Evolutionary conservation across 1,140 invertebrate genomes (phyloP).

Genomic region (Nautilus pompilius): DNA sequence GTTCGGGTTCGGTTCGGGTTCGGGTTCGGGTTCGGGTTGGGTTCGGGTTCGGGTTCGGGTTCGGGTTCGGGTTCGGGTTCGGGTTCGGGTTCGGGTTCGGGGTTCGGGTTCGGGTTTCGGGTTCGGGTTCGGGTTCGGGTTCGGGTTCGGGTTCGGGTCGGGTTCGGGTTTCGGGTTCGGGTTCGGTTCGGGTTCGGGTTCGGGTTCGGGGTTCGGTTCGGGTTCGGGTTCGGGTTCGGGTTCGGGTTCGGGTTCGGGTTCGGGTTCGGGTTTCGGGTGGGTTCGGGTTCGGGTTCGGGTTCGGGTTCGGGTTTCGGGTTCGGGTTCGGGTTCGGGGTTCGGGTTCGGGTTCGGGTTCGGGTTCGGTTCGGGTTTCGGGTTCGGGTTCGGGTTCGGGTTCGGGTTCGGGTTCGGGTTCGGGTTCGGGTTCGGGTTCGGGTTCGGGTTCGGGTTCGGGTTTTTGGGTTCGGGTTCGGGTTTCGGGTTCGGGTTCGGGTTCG

Average conservation of each 20-base stretch:
- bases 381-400: not conserved
- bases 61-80: not conserved
- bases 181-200: not conserved
- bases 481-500: not conserved
- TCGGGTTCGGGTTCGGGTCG: not conserved
- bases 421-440: not conserved
- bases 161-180: not conserved
- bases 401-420: not conserved
- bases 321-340: not conserved
- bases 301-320: not conserved
- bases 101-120: not conserved
- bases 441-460: not conserved
- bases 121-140: not conserved
- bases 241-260: not conserved
- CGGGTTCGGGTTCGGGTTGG: not conserved
- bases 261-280: not conserved
- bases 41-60: not conserved
- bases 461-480: not conserved
- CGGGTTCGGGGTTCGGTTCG: not conserved
- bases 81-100: not conserved
- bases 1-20: not conserved
- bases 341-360: not conserved
- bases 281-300: not conserved
- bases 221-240: not conserved
- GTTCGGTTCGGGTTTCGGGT: not conserved